Conservation (phyloP, 1,140 invertebrate species). For the Meteorus sp. region DNA sequence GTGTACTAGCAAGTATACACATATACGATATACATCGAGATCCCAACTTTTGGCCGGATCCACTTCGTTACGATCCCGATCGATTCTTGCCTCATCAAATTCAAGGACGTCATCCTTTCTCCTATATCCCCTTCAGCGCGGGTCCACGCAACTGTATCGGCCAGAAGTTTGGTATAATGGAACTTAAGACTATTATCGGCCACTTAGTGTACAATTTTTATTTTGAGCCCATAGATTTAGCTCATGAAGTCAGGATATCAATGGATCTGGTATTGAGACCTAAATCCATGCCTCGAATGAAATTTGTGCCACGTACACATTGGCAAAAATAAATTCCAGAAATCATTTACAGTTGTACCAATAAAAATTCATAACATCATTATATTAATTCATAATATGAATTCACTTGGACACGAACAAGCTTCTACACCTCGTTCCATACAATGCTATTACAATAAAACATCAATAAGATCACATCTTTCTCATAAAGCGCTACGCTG, state of each 20-base stretch:
- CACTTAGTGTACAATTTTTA: conserved; percentile 59
- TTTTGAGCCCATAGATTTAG: conserved; percentile 49
- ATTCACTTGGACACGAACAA: too few species aligned
- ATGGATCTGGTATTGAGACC: conserved; percentile 47
- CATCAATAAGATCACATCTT: too few species aligned
- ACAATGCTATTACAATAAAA: too few species aligned
- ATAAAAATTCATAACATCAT: too few species aligned
- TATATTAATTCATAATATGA: too few species aligned
- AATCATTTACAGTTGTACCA: too few species aligned
- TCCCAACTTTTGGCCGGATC: conserved; percentile 72
- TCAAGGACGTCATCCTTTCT: conserved; percentile 57
- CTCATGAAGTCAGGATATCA: conserved; percentile 34
- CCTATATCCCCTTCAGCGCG: conserved; percentile 61
- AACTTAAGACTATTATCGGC: conserved; percentile 11
- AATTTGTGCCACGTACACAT: conserved; percentile 31
- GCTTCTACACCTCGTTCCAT: too few species aligned
- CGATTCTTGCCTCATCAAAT: conserved; percentile 66
- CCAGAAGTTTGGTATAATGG: conserved; percentile 17
- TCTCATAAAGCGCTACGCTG: too few species aligned
- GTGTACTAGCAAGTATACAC: conserved; percentile 53
- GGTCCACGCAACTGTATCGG: conserved; percentile 65
- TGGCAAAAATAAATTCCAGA: too few species aligned
- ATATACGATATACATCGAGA: conserved; percentile 68
- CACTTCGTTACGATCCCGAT: conserved; percentile 71
- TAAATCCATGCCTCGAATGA: conserved; percentile 24